Percentiles rank a stretch among this genome's conserved stretches.
Conservation (phyloP, 2,888 invertebrate genomes). For the Dryobotodes eremita region DNA sequence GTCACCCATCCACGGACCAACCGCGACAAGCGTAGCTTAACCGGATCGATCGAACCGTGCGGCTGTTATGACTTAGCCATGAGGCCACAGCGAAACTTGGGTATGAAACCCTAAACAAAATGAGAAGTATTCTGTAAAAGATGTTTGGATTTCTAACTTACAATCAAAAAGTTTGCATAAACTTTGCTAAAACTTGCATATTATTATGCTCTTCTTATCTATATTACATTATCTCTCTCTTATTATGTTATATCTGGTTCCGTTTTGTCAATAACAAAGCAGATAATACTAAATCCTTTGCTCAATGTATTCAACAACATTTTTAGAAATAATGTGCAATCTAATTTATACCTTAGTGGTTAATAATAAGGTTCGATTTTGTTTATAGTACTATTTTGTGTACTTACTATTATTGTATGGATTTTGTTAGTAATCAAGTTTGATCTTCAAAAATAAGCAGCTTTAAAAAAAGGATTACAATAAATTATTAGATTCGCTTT, state of each 20-base stretch:
- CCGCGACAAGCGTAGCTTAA: too few relatives aligned
- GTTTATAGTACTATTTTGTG: not conserved
- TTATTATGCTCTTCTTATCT: conserved; percentile 16
- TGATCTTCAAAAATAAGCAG: not conserved
- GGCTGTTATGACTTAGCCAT: too few relatives aligned
- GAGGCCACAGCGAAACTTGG: not conserved
- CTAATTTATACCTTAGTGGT: not conserved
- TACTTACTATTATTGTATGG: not conserved
- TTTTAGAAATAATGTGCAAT: not conserved
- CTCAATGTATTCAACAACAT: conserved; percentile 8
- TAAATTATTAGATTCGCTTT: not conserved
- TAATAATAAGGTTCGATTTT: not conserved
- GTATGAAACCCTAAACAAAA: not conserved
- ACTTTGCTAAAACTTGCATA: conserved; percentile 28
- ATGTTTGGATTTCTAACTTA: not conserved
- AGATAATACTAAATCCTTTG: conserved; percentile 30
- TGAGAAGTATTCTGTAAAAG: too few relatives aligned
- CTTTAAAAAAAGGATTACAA: not conserved
- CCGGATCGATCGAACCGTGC: too few relatives aligned
- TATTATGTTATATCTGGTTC: too few relatives aligned
- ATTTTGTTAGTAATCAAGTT: not conserved
- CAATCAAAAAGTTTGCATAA: conserved; percentile 39
- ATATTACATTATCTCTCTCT: conserved; percentile 19
- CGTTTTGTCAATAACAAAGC: conserved; percentile 36
- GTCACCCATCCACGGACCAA: too few relatives aligned